Evolutionary conservation across 2,797 vertebrate genomes (phyloP), one percentile per base, ranked within the genome.

Genomic region (Nothura maculosa): DNA sequence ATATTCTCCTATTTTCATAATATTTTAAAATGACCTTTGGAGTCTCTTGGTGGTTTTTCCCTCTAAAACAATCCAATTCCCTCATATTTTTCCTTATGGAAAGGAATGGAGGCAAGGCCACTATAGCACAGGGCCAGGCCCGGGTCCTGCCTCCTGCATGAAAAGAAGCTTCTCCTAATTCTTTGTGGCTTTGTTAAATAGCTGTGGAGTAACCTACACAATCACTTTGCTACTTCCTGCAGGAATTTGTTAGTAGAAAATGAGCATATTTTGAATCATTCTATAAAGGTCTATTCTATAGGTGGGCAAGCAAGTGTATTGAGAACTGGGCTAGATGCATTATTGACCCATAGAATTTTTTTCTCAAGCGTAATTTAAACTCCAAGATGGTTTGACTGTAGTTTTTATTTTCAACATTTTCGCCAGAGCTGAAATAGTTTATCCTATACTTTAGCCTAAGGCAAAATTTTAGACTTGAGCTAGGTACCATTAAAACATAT

Each of bases 291-390:
- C 25, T 9, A 34, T 18, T 68, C 25, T 32, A 57, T 7, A 27
- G 22, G 21, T 67, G 38, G 57, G 14, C 22, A 81, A 72, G 16
- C 25, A 81, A 64, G 30, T 16, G 21, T 30, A 77, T 36, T 54
- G 21, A 67, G 55, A 34, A 67, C 74, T 45, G 30, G 20, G 70
- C 34, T 18, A 66, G 6, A 10, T 9, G 27, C 50, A 8, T 54
- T 61, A 81, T 11, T 72, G 72, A 61, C 30, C 32, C 2, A 0
- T 15, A 62, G 48, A 42, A 92, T 72, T 85, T 75, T 50, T 4
- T 52, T 36, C 48, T n/a, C 28, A 48, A 94, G n/a, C n/a, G 24
- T 22, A 72, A 83, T 90, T 92, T 50, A 66, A 93, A 85, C 52
- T 89, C 28, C 55, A 55, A 34, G 42, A 32, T 48, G 12, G 3